A percentile compares a stretch with the other conserved stretches of the same genome.
These are phyloP conservation scores for Turritopsis dohrnii DNA, from an alignment of 30 jellyfish, hydroid and myxozoan genomes.

Conservation along the genomic window DNA sequence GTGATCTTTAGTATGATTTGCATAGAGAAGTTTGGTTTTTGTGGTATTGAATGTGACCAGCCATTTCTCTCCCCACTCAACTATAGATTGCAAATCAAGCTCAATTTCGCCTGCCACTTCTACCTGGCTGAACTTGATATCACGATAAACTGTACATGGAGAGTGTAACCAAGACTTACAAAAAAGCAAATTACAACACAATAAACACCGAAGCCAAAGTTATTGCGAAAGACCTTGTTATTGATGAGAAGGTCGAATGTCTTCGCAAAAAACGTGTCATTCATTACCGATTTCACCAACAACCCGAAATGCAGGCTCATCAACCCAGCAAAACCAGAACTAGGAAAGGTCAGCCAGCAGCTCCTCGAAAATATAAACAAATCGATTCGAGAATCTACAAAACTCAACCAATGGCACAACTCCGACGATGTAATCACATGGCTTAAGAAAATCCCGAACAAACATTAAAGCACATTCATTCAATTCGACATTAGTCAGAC, in stretches of 20 bases:
- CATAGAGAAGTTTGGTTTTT: no score
- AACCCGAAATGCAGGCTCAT: no score
- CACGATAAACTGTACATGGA: no score
- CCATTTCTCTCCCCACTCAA: no score
- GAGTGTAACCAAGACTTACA: no score
- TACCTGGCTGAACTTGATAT: no score
- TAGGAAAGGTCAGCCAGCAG: slow-evolving; percentile 52
- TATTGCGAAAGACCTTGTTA: slow-evolving; percentile 18
- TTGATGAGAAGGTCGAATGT: slow-evolving; percentile 26
- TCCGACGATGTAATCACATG: slow-evolving; percentile 29
- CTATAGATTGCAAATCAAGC: no score
- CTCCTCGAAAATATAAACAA: slow-evolving; percentile 43
- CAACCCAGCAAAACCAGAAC: no score
- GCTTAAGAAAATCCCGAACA: slow-evolving; percentile 36
- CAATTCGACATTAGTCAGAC: slow-evolving; percentile 48
- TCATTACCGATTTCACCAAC: slow-evolving; percentile 42
- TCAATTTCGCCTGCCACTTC: no score
- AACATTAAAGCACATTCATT: slow-evolving; percentile 27
- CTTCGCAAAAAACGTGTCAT: slow-evolving; percentile 31
- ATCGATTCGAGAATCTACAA: slow-evolving; percentile 13
- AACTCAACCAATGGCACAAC: slow-evolving; percentile 46
- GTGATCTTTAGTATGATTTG: no score
- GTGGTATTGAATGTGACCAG: no score
- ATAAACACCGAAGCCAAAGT: slow-evolving; percentile 34
- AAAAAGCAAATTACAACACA: slow-evolving; percentile 9